phyloP scores from a whole-genome alignment of 2,797 vertebrate genomes.

The Hydrocynus forskahlii region DNA sequence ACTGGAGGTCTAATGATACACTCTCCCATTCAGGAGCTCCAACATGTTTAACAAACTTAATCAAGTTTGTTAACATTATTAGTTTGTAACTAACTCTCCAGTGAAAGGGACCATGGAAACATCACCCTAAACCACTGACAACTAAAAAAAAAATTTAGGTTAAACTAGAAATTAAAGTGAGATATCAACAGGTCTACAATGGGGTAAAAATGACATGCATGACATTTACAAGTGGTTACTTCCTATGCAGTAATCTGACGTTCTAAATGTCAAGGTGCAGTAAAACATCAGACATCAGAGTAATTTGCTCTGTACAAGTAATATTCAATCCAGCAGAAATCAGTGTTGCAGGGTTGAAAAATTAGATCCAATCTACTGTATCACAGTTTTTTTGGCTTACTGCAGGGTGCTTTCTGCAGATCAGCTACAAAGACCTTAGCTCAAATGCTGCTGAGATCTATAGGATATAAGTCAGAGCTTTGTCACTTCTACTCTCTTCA shows the following conservation, averaged over 20 bases:
- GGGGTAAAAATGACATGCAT: neutral
- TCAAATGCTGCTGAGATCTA: constrained; percentile 44
- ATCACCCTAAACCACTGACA: neutral
- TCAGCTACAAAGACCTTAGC: constrained; percentile 30
- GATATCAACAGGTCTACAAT: neutral
- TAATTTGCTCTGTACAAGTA: constrained; percentile 2
- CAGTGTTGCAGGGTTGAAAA: constrained; percentile 29
- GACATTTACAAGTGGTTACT: neutral
- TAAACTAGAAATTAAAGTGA: neutral
- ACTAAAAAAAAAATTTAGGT: too few relatives aligned
- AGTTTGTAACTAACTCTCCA: neutral
- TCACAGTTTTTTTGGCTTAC: neutral
- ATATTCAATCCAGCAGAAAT: constrained; percentile 12
- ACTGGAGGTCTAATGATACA: neutral
- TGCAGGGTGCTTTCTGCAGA: constrained; percentile 13
- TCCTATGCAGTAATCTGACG: neutral
- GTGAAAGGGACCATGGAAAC: neutral
- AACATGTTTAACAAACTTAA: neutral
- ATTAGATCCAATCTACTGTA: constrained; percentile 22
- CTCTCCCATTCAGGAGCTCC: neutral
- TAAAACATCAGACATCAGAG: neutral
- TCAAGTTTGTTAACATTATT: neutral
- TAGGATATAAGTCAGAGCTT: constrained; percentile 48
- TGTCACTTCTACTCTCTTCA: constrained; percentile 48
- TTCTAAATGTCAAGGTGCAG: neutral